These are phyloP conservation scores for Pangasius djambal DNA, from an alignment of 2,797 vertebrate species.

Conservation along the genomic window DNA sequence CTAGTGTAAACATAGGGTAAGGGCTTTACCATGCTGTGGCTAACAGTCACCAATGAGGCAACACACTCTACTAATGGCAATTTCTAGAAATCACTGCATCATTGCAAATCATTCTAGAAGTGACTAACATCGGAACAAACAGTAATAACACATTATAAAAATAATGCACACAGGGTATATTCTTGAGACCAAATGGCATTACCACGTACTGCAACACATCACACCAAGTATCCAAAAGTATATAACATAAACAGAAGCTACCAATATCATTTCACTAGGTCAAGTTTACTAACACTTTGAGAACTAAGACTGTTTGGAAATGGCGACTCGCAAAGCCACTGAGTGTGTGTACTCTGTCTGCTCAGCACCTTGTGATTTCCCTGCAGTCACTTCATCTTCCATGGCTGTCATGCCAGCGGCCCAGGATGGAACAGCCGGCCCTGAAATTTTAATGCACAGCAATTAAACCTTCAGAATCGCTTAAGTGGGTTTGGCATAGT, in stretches of 20 bases:
- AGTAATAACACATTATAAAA: not conserved
- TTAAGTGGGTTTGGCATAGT: conserved; percentile 50
- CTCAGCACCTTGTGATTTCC: conserved; percentile 38
- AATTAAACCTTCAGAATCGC: conserved; percentile 58
- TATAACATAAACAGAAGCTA: not conserved
- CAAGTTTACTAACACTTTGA: not conserved
- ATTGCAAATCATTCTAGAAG: not conserved
- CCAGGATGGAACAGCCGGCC: conserved; percentile 48
- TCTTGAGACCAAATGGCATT: not conserved
- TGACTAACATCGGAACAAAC: not conserved
- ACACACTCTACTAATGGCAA: not conserved
- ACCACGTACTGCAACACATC: not conserved
- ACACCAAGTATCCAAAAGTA: not conserved
- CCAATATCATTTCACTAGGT: not conserved
- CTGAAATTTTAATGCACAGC: conserved; percentile 62
- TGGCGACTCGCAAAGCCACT: conserved; percentile 5
- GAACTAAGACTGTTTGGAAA: not conserved
- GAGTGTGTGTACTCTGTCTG: conserved; percentile 29
- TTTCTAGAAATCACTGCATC: not conserved
- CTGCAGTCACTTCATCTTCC: conserved; percentile 50
- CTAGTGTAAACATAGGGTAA: not conserved
- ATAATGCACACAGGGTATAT: not conserved
- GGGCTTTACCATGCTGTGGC: not conserved
- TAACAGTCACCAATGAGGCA: not conserved
- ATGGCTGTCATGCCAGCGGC: conserved; percentile 43